Base-by-base conservation (phyloP, 2,113 vertebrate species). In the Apteryx mantelli region DNA sequence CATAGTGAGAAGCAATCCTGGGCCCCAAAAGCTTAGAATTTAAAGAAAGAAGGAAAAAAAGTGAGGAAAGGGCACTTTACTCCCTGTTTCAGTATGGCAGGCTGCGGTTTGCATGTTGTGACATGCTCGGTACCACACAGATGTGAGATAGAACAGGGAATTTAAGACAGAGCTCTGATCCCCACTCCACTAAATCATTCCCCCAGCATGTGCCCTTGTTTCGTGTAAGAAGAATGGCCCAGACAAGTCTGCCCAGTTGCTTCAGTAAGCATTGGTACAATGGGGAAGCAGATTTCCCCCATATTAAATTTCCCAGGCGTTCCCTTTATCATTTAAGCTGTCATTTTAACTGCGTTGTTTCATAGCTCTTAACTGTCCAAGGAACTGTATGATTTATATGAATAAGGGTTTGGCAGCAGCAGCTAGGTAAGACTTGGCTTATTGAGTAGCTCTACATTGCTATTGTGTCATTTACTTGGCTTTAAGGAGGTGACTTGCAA, bases 281-380 rank as follows among this genome's bases (percentile, higher is more conserved):
- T 93, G 91, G 97, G 70, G 73, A 94, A 95, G 68, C 85, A 95
- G 97, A 95, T 91, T 97, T 97, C 73, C 91, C 91, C 90, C 89
- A 40, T 97, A 97, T 97, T 97, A 93, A 96, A 90, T 97, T 97
- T 97, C 96, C 77, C 89, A 94, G 85, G 87, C n/a, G 7, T 91
- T 94, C 82, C 68, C 86, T 96, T 96, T 95, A 94, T 97, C 93
- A 84, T 95, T 88, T 80, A 95, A 97, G 73, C 88, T 90, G 94
- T 95, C 94, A 0, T 91, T 97, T 96, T 95, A 94, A 90, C 91
- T 93, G 89, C 76, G 85, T 95, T 86, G 89, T 97, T 96, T 97
- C 97, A 86, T 90, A 96, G 93, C 0, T 26, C 91, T 96, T 92
- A 93, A 89, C 91, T 97, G 92, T 95, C 95, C 96, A 79, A 53